phyloP scores from a whole-genome alignment of 2,113 vertebrate genomes.

The Nycticebus coucang region DNA sequence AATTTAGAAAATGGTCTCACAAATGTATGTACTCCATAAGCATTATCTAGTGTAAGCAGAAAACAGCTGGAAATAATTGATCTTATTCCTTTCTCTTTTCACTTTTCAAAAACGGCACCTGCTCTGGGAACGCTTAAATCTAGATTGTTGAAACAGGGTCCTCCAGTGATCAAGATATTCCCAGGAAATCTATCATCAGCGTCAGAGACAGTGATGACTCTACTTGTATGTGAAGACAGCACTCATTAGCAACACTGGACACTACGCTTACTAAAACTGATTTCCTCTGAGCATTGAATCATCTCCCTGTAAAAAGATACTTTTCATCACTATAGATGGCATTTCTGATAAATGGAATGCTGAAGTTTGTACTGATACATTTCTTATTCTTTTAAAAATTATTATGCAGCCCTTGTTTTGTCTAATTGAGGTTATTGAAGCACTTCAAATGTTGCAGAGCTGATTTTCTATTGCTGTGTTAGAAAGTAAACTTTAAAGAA shows the following conservation, averaged over 20 bases:
- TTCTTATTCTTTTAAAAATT: neutral
- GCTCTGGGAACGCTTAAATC: neutral
- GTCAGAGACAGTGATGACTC: neutral
- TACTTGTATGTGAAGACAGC: neutral
- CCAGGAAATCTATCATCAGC: neutral
- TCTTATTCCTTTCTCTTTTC: neutral
- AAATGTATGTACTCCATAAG: neutral
- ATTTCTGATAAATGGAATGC: neutral
- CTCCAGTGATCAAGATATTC: neutral
- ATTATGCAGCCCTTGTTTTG: neutral
- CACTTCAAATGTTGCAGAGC: neutral
- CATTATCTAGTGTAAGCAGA: neutral
- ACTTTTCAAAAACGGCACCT: neutral
- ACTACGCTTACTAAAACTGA: neutral
- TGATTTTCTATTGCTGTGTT: slow-evolving; percentile 11
- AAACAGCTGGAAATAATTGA: neutral
- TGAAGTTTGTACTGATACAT: neutral
- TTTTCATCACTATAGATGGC: neutral
- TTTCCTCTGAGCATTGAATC: neutral
- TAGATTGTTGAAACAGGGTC: neutral
- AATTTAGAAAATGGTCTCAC: neutral
- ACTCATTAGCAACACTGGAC: neutral
- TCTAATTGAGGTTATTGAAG: neutral
- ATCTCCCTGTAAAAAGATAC: neutral
- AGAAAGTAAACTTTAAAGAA: neutral